Conservation (phyloP, 2,888 invertebrate genomes). For the Opisthograptis luteolata region DNA sequence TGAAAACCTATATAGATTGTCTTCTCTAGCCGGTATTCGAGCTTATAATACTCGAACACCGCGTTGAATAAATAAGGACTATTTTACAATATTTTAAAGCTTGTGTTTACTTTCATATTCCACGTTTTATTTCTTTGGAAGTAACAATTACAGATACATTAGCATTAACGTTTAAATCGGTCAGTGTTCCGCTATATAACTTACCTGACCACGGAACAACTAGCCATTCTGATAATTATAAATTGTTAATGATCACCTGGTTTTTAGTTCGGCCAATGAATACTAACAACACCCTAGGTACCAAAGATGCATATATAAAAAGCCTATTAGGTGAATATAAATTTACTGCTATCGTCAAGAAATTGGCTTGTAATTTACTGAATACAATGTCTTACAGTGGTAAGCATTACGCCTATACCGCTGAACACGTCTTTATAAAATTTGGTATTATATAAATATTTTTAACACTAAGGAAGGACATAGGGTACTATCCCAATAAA, state of each 20-base stretch:
- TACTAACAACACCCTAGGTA: conserved; percentile 15
- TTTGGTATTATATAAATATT: no score
- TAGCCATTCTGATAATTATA: conserved; percentile 9
- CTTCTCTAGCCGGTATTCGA: background rate
- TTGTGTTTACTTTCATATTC: conserved; percentile 23
- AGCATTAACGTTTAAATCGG: conserved; percentile 16
- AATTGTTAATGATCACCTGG: conserved; percentile 9
- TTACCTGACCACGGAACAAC: conserved; percentile 4
- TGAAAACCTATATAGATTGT: conserved; percentile 16
- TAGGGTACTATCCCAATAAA: no score
- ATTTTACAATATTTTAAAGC: conserved; percentile 29
- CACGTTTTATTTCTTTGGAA: conserved; percentile 16
- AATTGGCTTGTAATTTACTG: no score
- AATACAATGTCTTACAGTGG: no score
- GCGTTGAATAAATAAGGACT: conserved; percentile 1
- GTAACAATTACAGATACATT: conserved; percentile 15
- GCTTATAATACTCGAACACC: background rate
- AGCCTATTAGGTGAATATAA: no score
- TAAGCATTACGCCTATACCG: no score
- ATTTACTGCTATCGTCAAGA: no score
- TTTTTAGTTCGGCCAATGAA: conserved; percentile 6
- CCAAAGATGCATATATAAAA: no score
- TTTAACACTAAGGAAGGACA: no score
- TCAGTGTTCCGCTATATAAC: conserved; percentile 17
- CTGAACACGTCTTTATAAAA: no score